These are phyloP conservation scores for Caligus rogercresseyi DNA, from an alignment of 1,140 invertebrate genomes.

Conservation along the genomic window DNA sequence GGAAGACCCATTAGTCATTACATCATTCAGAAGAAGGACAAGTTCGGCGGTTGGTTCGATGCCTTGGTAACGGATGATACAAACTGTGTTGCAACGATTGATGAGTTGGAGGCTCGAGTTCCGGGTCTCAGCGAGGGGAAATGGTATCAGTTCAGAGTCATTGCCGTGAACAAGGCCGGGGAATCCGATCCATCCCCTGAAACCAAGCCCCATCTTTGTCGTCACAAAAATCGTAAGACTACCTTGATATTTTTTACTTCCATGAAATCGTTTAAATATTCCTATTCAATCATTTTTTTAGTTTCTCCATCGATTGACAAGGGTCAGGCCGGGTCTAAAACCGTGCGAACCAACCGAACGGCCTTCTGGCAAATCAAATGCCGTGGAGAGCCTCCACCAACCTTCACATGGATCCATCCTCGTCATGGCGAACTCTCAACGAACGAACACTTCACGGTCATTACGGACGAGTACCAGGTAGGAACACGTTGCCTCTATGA, in stretches of 20 bases:
- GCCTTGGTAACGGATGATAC: slow-evolving; percentile 3
- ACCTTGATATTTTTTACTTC: slow-evolving; percentile 47
- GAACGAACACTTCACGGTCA: slow-evolving; percentile 47
- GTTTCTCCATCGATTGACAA: slow-evolving; percentile 20
- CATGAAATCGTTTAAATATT: neutral
- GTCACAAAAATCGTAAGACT: slow-evolving; percentile 60
- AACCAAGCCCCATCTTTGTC: slow-evolving; percentile 35
- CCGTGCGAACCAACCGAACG: slow-evolving; percentile 13
- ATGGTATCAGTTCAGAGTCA: slow-evolving; percentile 91
- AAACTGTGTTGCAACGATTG: slow-evolving; percentile 40
- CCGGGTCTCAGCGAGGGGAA: slow-evolving; percentile 74
- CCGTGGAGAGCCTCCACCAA: slow-evolving; percentile 18
- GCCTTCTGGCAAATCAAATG: slow-evolving; percentile 19
- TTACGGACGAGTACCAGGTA: slow-evolving; percentile 57
- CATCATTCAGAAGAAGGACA: slow-evolving; percentile 87
- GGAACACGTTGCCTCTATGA: too few species aligned
- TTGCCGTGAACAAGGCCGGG: slow-evolving; percentile 90
- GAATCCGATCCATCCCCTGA: slow-evolving; percentile 61
- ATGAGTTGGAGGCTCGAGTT: slow-evolving; percentile 64
- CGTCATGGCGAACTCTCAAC: slow-evolving; percentile 45
- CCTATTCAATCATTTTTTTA: slow-evolving; percentile 20
- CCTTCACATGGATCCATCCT: slow-evolving; percentile 18
- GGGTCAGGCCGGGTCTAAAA: slow-evolving; percentile 18
- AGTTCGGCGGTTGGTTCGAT: slow-evolving; percentile 37
- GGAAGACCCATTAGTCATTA: slow-evolving; percentile 78